phyloP scores from a whole-genome alignment of 1,140 invertebrate genomes.

The Drosophila micromelanica region DNA sequence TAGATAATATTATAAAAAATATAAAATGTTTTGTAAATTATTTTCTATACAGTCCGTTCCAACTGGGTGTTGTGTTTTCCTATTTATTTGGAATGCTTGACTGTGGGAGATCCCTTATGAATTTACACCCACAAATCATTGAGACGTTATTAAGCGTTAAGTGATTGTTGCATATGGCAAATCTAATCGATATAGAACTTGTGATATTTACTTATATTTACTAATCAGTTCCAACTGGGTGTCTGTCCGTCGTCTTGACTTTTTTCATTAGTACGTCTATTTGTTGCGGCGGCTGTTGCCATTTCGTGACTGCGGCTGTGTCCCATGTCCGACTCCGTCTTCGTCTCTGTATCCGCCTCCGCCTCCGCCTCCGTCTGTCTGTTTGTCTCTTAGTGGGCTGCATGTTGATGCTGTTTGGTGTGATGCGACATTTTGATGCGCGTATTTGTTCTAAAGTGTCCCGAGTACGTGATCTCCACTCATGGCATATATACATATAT shows the following conservation, averaged over 20 bases:
- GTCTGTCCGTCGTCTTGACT: background rate
- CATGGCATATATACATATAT: conserved; percentile 26
- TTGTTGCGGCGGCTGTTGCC: conserved; percentile 64
- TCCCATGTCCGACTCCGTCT: too few relatives aligned
- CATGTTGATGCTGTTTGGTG: conserved; percentile 62
- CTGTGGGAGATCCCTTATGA: too few relatives aligned
- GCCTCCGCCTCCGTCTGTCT: conserved; percentile 7
- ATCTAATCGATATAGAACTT: too few relatives aligned
- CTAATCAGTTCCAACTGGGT: conserved; percentile 18
- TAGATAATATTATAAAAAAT: too few relatives aligned
- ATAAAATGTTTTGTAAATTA: too few relatives aligned
- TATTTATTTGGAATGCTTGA: too few relatives aligned
- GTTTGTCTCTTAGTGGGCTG: conserved; percentile 38
- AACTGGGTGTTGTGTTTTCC: too few relatives aligned
- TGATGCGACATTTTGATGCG: conserved; percentile 76
- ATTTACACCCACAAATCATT: too few relatives aligned
- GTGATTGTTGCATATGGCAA: too few relatives aligned
- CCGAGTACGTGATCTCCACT: conserved; percentile 63
- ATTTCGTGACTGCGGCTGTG: conserved; percentile 42
- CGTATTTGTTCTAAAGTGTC: conserved; percentile 61
- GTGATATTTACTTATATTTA: too few relatives aligned
- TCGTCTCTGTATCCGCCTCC: background rate
- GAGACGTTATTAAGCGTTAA: too few relatives aligned
- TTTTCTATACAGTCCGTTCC: too few relatives aligned
- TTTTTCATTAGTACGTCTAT: conserved; percentile 78